Percentiles rank a stretch among this genome's conserved stretches.
These are phyloP conservation scores for Plagiodera versicolora DNA, from an alignment of 2,888 invertebrate genomes.

Conservation along the genomic window DNA sequence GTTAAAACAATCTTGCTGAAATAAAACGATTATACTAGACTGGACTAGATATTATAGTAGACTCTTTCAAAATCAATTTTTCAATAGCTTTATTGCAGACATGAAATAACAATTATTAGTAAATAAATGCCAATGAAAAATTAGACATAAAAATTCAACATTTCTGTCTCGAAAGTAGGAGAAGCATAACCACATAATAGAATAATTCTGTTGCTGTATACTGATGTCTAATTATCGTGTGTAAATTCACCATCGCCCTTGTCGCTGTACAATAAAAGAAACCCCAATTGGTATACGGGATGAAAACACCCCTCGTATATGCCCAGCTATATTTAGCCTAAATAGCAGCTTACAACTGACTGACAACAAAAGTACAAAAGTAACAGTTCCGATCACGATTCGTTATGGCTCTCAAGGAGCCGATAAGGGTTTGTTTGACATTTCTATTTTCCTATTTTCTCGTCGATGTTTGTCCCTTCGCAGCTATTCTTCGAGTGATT, in stretches of 20 bases:
- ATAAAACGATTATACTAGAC: too few species aligned
- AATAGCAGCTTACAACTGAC: conserved; percentile 32
- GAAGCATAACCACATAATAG: too few species aligned
- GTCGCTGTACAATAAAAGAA: conserved; percentile 16
- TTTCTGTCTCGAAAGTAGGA: too few species aligned
- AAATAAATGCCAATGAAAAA: too few species aligned
- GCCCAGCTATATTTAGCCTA: conserved; percentile 10
- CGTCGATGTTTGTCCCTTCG: neutral
- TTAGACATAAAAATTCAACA: too few species aligned
- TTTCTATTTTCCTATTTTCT: conserved; percentile 34
- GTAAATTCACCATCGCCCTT: neutral
- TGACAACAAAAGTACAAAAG: conserved; percentile 36
- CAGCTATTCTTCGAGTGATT: neutral
- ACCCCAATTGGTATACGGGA: conserved; percentile 14
- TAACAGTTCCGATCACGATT: conserved; percentile 37
- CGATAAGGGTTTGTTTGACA: conserved; percentile 41
- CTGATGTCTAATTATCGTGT: neutral
- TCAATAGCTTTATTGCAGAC: too few species aligned
- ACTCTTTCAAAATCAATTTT: too few species aligned
- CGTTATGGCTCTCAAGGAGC: conserved; percentile 40
- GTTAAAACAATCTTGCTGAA: too few species aligned
- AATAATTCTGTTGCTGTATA: neutral
- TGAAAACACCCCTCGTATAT: conserved; percentile 23
- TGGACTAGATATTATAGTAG: too few species aligned
- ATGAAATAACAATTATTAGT: too few species aligned